phyloP scores from a whole-genome alignment of 2,888 invertebrate species.

The Agrochola lota region DNA sequence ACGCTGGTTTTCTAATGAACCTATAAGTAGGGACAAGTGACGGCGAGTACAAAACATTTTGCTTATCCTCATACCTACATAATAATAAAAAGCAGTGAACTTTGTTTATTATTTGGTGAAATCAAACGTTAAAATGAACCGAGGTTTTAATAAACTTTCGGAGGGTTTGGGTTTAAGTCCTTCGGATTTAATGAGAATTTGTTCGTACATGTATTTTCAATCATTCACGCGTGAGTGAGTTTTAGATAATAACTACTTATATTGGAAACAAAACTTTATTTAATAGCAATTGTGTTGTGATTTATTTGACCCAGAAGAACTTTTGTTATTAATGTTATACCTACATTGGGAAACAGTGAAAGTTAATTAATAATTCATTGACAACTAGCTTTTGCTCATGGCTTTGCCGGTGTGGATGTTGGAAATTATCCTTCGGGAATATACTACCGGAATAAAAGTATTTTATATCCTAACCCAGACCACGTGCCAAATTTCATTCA shows the following conservation, averaged over 20 bases:
- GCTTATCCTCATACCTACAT: too few relatives aligned
- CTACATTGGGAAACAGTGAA: not conserved
- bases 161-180: not conserved
- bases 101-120: not conserved
- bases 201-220: conserved; percentile 15
- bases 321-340: not conserved
- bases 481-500: not conserved
- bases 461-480: not conserved
- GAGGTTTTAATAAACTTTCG: not conserved
- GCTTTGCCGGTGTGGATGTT: not conserved
- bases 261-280: not conserved
- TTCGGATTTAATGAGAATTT: not conserved
- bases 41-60: too few relatives aligned
- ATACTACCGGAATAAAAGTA: not conserved
- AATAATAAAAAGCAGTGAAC: not conserved
- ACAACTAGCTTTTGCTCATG: not conserved
- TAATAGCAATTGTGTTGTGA: not conserved
- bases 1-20: too few relatives aligned
- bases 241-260: conserved; percentile 3
- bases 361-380: not conserved
- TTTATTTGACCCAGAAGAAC: not conserved
- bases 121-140: not conserved
- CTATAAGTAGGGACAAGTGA: too few relatives aligned
- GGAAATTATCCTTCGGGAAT: not conserved
- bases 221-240: conserved; percentile 16